Conservation (phyloP, 2,113 vertebrate species). For the Clarias macrocephalus region DNA sequence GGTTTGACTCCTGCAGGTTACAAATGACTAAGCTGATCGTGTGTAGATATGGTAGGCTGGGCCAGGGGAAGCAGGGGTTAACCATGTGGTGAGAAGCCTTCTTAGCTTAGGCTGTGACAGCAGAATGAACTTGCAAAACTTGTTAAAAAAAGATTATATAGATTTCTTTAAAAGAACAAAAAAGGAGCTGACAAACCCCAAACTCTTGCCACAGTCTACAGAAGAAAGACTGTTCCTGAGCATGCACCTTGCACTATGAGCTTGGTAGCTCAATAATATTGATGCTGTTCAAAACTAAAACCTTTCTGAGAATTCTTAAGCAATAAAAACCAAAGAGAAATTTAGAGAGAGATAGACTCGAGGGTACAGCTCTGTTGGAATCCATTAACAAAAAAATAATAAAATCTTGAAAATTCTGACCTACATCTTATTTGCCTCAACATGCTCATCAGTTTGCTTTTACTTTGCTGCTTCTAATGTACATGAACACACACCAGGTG, state of each 20-base stretch:
- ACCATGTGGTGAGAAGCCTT: neutral
- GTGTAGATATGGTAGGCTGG: neutral
- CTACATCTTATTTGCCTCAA: neutral
- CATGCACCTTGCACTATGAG: neutral
- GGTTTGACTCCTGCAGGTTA: neutral
- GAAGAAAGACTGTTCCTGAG: neutral
- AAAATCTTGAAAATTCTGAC: neutral
- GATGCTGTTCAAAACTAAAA: conserved; percentile 5
- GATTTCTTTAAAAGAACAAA: neutral
- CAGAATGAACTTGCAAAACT: neutral
- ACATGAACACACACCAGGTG: neutral
- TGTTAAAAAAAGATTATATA: neutral
- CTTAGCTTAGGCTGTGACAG: neutral
- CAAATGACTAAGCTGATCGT: neutral
- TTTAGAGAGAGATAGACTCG: neutral
- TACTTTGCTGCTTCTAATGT: neutral
- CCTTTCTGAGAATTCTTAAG: neutral
- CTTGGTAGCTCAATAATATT: neutral
- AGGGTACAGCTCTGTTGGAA: neutral
- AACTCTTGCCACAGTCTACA: neutral
- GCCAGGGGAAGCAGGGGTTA: neutral
- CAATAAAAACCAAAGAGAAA: neutral
- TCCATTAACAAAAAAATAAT: no score
- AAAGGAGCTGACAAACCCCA: neutral
- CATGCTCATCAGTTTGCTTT: neutral